phyloP scores from a whole-genome alignment of 2,797 vertebrate genomes.

The Liparis tanakae region DNA sequence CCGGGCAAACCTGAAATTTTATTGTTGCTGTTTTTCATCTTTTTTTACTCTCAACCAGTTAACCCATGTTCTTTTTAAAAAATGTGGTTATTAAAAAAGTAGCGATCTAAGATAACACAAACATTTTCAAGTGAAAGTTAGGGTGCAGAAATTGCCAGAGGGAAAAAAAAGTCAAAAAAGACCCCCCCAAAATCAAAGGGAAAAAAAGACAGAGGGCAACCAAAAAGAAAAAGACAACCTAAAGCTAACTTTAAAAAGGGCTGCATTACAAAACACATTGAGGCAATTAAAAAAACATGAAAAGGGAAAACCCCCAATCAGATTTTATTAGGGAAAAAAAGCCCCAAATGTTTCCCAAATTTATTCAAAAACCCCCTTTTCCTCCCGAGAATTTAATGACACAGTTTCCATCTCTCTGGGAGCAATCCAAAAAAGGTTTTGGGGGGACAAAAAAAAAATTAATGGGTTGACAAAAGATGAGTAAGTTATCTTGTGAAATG shows the following conservation, averaged over 20 bases:
- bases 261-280: not conserved
- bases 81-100: too few species aligned
- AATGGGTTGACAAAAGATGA: conserved; percentile 22
- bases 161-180: not conserved
- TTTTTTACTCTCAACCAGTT: too few species aligned
- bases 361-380: not conserved
- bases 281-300: not conserved
- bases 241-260: not conserved
- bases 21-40: too few species aligned
- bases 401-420: not conserved
- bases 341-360: conserved; percentile 1
- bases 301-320: not conserved
- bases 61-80: too few species aligned
- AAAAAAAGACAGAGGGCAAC: not conserved
- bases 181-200: not conserved
- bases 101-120: not conserved
- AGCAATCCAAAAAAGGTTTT: not conserved
- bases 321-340: conserved; percentile 9
- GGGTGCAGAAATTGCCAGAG: not conserved
- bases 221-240: too few species aligned
- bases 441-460: not conserved
- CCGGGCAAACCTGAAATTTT: too few species aligned
- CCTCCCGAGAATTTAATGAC: not conserved
- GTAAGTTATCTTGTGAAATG: conserved; percentile 14
- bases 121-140: not conserved